Evolutionary conservation across 2,888 invertebrate genomes (phyloP).

Genomic region (Kuschelorhynchus macadamiae): DNA sequence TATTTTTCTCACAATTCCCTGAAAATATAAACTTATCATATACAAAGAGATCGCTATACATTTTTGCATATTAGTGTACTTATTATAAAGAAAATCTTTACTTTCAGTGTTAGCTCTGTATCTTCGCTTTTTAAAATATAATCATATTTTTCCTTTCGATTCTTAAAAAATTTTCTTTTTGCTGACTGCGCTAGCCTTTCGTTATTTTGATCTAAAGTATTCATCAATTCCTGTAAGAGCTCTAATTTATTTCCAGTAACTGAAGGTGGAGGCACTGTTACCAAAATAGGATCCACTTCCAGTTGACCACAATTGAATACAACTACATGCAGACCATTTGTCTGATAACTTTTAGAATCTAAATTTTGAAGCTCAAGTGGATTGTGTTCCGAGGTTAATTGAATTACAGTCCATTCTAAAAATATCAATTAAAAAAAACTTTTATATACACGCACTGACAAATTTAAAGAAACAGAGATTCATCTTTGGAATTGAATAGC

Average conservation of each 20-base stretch:
- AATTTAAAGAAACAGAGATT: too few species aligned
- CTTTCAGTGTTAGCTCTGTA: slow-evolving; percentile 55
- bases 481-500: too few species aligned
- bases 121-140: slow-evolving; percentile 52
- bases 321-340: slow-evolving; percentile 61
- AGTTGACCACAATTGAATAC: slow-evolving; percentile 63
- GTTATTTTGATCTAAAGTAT: slow-evolving; percentile 58
- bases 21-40: slow-evolving; percentile 22
- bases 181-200: slow-evolving; percentile 51
- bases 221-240: slow-evolving; percentile 58
- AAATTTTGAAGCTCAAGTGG: slow-evolving; percentile 56
- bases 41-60: neutral
- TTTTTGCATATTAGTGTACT: too few species aligned
- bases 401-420: slow-evolving; percentile 76
- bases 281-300: slow-evolving; percentile 59
- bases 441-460: too few species aligned
- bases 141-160: slow-evolving; percentile 53
- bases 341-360: slow-evolving; percentile 54
- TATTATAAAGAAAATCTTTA: slow-evolving; percentile 37
- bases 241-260: slow-evolving; percentile 51
- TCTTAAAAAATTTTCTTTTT: slow-evolving; percentile 51
- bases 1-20: slow-evolving; percentile 75
- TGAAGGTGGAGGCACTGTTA: slow-evolving; percentile 52
- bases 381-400: slow-evolving; percentile 69
- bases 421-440: too few species aligned